These are phyloP conservation scores for Drosophila hydei DNA, from an alignment of 1,140 invertebrate genomes.

Conservation along the genomic window DNA sequence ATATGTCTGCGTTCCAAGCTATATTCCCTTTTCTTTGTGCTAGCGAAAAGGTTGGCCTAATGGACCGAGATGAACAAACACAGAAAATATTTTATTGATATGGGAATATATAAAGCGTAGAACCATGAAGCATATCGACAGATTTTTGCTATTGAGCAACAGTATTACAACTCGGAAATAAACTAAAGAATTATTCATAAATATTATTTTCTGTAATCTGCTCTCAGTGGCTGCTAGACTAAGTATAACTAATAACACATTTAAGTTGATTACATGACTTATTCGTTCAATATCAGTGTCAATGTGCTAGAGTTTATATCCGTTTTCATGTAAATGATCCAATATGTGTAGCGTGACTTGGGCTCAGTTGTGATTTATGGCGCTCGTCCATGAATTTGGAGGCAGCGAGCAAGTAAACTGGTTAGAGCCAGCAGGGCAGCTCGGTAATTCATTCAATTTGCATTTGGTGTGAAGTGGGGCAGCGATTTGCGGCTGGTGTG, in stretches of 20 bases:
- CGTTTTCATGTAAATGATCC: neutral
- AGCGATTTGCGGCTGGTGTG: slow-evolving; percentile 1
- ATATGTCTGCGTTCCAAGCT: neutral
- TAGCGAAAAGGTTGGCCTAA: neutral
- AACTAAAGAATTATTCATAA: neutral
- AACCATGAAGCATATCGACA: slow-evolving; percentile 7
- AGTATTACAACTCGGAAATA: no score
- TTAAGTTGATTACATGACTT: no score
- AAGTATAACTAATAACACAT: no score
- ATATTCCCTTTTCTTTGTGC: neutral
- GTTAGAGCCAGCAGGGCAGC: neutral
- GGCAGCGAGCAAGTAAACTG: neutral
- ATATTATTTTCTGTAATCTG: neutral
- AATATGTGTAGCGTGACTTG: neutral
- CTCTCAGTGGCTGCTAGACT: no score
- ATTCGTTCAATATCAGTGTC: neutral
- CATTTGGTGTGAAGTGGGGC: neutral
- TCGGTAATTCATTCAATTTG: neutral
- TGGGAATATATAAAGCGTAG: slow-evolving; percentile 1
- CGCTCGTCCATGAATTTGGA: neutral
- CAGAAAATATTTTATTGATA: slow-evolving; percentile 3
- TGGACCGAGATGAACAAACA: slow-evolving; percentile 1
- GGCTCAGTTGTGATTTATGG: neutral
- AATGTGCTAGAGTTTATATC: neutral
- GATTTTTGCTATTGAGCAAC: neutral